Conservation (phyloP, 2,888 invertebrate species). For the Lepidochrysops patricia region DNA sequence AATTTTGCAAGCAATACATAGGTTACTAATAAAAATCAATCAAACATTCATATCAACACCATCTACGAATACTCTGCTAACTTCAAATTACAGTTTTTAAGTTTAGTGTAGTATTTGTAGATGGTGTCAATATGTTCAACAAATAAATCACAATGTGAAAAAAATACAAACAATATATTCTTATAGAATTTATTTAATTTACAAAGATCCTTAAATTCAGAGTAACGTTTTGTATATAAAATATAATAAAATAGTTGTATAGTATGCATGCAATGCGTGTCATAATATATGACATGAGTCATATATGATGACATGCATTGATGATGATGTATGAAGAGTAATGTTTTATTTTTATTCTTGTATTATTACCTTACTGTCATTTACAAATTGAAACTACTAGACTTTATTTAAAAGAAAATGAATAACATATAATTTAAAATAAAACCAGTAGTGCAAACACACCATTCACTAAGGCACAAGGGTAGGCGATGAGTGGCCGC, state of each 20-base stretch:
- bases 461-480: constrained; percentile 93
- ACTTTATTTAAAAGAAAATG: neutral
- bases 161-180: neutral
- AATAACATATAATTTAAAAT: constrained; percentile 75
- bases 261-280: neutral
- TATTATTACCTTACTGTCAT: neutral
- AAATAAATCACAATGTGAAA: too few relatives aligned
- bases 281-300: too few relatives aligned
- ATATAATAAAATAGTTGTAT: neutral
- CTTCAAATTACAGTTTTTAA: neutral
- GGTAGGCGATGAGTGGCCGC: constrained; percentile 91
- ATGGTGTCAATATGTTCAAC: too few relatives aligned
- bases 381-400: neutral
- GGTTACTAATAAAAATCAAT: too few relatives aligned
- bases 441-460: constrained; percentile 94
- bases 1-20: too few relatives aligned
- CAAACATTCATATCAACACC: too few relatives aligned
- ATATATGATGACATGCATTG: neutral
- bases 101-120: too few relatives aligned
- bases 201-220: neutral
- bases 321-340: neutral
- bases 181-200: neutral
- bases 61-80: too few relatives aligned
- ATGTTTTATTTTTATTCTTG: neutral
- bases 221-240: neutral